These are phyloP conservation scores for Morpho deidamia DNA, from an alignment of 2,888 invertebrate species.

Conservation along the genomic window DNA sequence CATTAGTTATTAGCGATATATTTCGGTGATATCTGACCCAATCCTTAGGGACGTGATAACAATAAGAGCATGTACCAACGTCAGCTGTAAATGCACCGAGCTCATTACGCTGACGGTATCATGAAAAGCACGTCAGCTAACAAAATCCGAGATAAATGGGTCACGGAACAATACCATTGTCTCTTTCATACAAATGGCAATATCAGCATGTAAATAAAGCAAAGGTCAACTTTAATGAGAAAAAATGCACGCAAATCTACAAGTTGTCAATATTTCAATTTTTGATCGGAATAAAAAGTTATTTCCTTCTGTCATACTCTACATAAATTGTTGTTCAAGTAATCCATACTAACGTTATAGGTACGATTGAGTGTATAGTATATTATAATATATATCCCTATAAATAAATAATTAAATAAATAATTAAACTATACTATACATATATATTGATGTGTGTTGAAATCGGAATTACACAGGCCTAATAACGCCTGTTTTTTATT, in stretches of 20 bases:
- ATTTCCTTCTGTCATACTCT: too few relatives aligned
- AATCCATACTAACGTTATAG: too few relatives aligned
- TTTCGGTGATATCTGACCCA: background rate
- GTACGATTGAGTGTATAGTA: too few relatives aligned
- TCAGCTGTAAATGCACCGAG: slow-evolving; percentile 34
- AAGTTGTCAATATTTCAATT: background rate
- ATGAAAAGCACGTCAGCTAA: slow-evolving; percentile 50
- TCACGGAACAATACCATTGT: slow-evolving; percentile 42
- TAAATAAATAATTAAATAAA: too few relatives aligned
- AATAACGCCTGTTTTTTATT: too few relatives aligned
- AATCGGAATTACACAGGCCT: too few relatives aligned
- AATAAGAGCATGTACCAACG: slow-evolving; percentile 16
- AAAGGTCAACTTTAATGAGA: slow-evolving; percentile 12
- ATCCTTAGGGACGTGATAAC: slow-evolving; percentile 18
- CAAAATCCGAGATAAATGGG: slow-evolving; percentile 49
- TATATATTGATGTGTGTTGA: too few relatives aligned
- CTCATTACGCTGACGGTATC: slow-evolving; percentile 50
- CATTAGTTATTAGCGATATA: background rate
- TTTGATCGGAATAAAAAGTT: too few relatives aligned
- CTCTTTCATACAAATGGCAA: slow-evolving; percentile 21
- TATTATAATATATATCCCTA: too few relatives aligned
- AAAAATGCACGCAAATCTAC: slow-evolving; percentile 2
- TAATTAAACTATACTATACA: too few relatives aligned
- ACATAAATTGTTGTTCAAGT: too few relatives aligned
- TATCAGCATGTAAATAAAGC: slow-evolving; percentile 15